phyloP scores from a whole-genome alignment of 2,888 invertebrate genomes.

The Conus canariensis region DNA sequence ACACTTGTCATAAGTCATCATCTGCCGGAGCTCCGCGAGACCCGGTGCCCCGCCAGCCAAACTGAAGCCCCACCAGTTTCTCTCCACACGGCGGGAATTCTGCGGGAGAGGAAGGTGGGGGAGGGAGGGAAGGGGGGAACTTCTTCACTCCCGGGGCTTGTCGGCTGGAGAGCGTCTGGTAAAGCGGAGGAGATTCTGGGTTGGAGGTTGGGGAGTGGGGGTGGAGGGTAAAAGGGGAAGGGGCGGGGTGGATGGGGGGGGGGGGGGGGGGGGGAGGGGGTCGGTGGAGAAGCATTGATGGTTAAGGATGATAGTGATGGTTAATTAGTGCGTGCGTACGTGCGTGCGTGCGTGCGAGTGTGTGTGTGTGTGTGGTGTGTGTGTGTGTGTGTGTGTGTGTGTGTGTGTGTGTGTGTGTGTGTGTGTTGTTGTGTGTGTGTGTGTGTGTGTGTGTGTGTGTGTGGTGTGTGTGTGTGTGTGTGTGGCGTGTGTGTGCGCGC shows the following conservation, averaged over 20 bases:
- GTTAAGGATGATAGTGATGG: too few relatives aligned
- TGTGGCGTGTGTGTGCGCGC: not conserved
- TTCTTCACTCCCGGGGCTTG: not conserved
- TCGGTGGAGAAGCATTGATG: too few relatives aligned
- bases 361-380: not conserved
- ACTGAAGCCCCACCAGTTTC: not conserved
- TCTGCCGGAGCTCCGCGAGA: not conserved
- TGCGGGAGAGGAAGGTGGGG: too few relatives aligned
- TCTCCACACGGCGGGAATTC: not conserved
- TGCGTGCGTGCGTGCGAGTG: not conserved
- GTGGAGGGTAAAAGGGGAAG: too few relatives aligned
- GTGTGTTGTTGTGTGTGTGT: not conserved
- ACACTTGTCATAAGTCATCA: conserved; percentile 47
- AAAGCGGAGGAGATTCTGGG: not conserved
- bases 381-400: not conserved
- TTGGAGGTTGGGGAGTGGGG: too few relatives aligned
- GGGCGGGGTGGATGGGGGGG: too few relatives aligned
- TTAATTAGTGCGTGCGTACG: not conserved
- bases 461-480: not conserved
- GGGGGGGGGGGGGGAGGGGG: too few relatives aligned
- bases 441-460: not conserved
- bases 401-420: not conserved
- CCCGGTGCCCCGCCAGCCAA: not conserved
- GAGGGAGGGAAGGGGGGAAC: too few relatives aligned
- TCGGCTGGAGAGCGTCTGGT: not conserved